Evolutionary conservation across 2,888 invertebrate species (phyloP).

Genomic region (Malacosoma neustria): DNA sequence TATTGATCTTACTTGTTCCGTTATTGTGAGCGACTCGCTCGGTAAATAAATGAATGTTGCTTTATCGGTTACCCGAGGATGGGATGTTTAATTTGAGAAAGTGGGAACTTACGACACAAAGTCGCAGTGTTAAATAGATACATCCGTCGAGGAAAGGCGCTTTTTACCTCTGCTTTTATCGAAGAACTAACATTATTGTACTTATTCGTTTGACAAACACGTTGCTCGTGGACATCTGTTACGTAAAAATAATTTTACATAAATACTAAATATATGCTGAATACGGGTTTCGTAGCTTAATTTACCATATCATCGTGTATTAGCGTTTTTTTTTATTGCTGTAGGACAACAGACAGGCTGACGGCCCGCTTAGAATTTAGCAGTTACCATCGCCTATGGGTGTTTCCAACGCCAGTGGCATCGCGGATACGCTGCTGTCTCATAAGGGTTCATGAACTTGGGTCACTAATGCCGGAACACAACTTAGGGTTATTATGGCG

Average conservation of each 20-base stretch:
- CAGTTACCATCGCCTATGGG: too few relatives aligned
- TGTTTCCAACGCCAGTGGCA: too few relatives aligned
- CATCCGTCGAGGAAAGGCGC: conserved; percentile 26
- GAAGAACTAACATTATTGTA: conserved; percentile 12
- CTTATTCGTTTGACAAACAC: conserved; percentile 18
- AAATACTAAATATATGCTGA: too few relatives aligned
- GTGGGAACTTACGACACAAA: conserved; percentile 19
- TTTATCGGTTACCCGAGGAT: conserved; percentile 21
- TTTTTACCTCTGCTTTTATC: conserved; percentile 16
- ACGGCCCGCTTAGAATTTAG: too few relatives aligned
- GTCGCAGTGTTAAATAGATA: conserved; percentile 28
- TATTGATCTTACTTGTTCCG: conserved; percentile 65
- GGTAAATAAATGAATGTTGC: conserved; percentile 47
- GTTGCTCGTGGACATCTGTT: conserved; percentile 12
- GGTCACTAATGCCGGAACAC: too few relatives aligned
- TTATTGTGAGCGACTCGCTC: conserved; percentile 45
- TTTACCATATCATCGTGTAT: too few relatives aligned
- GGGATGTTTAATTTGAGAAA: conserved; percentile 32
- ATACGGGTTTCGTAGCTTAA: too few relatives aligned
- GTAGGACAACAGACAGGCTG: too few relatives aligned
- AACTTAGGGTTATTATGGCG: too few relatives aligned
- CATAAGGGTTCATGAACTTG: too few relatives aligned
- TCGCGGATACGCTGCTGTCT: too few relatives aligned
- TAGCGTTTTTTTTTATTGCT: too few relatives aligned
- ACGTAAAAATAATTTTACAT: conserved; percentile 6